Evolutionary conservation across 2,797 vertebrate species (phyloP).

Genomic region (Lacerta viridis): DNA sequence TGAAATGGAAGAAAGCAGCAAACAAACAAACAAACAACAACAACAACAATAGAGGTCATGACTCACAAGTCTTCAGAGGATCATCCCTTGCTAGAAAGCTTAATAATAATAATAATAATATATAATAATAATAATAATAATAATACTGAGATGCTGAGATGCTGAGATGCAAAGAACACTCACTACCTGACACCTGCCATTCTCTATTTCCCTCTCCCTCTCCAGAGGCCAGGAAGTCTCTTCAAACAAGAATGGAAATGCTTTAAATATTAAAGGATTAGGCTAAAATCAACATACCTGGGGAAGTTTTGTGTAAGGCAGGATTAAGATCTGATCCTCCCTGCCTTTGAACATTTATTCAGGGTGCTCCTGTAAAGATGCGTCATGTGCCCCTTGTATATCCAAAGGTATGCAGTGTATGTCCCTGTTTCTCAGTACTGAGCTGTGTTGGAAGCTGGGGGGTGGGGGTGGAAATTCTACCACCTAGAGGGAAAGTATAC

Average conservation of each 20-base stretch:
- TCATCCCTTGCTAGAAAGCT: neutral
- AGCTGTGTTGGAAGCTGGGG: neutral
- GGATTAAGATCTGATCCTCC: constrained; percentile 63
- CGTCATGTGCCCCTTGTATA: neutral
- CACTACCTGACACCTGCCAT: neutral
- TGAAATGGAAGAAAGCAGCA: neutral
- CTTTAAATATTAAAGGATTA: constrained; percentile 78
- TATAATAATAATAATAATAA: too few relatives aligned
- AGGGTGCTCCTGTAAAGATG: neutral
- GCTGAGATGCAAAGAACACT: neutral
- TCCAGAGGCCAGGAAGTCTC: constrained; percentile 58
- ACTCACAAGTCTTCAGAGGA: neutral
- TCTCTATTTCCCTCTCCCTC: neutral
- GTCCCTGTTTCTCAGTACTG: neutral
- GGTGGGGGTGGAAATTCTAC: too few relatives aligned
- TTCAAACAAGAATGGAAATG: constrained; percentile 73
- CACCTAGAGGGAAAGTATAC: neutral
- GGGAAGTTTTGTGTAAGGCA: constrained; percentile 63
- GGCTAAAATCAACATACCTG: constrained; percentile 70
- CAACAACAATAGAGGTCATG: neutral
- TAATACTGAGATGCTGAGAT: neutral
- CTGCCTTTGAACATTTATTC: constrained; percentile 64
- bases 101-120: too few relatives aligned
- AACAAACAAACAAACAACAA: too few relatives aligned
- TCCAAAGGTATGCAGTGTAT: neutral